phyloP scores from a whole-genome alignment of 1,140 invertebrate species.

The Halictus rubicundus region DNA sequence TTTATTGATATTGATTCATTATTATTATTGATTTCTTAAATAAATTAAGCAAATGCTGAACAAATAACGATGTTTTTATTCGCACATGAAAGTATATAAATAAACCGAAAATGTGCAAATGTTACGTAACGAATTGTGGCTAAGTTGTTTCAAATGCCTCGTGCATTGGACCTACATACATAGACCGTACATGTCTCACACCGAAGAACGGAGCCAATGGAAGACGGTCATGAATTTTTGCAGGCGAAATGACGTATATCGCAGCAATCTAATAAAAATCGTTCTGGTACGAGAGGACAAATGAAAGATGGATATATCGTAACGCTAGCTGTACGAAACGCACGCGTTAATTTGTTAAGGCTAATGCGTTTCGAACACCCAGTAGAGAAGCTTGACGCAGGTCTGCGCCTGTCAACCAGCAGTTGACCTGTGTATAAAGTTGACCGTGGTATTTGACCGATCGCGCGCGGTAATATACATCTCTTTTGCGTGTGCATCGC shows the following conservation, averaged over 20 bases:
- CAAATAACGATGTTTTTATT: too few species aligned
- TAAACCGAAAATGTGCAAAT: too few species aligned
- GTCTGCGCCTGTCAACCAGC: constrained; percentile 57
- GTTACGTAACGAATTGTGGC: constrained; percentile 6
- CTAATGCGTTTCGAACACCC: constrained; percentile 43
- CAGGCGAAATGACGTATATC: too few species aligned
- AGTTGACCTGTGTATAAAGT: constrained; percentile 54
- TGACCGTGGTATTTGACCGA: constrained; percentile 48
- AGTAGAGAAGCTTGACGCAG: constrained; percentile 39
- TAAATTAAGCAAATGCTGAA: too few species aligned
- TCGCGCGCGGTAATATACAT: constrained; percentile 49
- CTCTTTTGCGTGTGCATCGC: constrained; percentile 8
- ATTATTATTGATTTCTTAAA: too few species aligned
- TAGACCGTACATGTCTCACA: too few species aligned
- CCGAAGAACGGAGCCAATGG: too few species aligned
- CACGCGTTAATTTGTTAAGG: constrained; percentile 12
- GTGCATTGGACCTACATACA: too few species aligned
- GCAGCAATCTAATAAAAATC: background rate
- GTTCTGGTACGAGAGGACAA: background rate
- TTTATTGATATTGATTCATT: too few species aligned
- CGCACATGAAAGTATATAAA: too few species aligned
- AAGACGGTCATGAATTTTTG: too few species aligned
- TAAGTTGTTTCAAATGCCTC: background rate
- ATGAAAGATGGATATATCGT: background rate
- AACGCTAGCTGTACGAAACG: background rate